A percentile compares a stretch with the other conserved stretches of the same genome.
Evolutionary conservation across 2,888 invertebrate genomes (phyloP).

Genomic region (Coenonympha glycerion): DNA sequence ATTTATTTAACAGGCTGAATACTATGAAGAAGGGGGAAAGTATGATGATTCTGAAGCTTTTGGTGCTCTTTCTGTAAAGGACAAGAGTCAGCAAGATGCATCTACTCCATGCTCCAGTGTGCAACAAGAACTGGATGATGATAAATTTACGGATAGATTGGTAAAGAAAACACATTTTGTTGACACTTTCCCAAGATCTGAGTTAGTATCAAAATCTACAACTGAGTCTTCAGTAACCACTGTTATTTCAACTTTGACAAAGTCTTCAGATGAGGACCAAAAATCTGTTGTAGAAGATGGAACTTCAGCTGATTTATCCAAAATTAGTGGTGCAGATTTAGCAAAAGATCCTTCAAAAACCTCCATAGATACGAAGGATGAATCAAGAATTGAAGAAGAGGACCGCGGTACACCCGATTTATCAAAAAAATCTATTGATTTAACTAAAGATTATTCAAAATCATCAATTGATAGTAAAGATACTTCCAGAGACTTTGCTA

Average conservation of each 20-base stretch:
- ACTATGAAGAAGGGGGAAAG: conserved; percentile 55
- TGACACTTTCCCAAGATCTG: conserved; percentile 50
- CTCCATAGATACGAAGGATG: conserved; percentile 61
- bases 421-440: conserved; percentile 67
- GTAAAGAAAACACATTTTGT: conserved; percentile 52
- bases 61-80: conserved; percentile 17
- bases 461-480: conserved; percentile 72
- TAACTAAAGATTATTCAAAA: conserved; percentile 70
- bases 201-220: conserved; percentile 65
- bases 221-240: conserved; percentile 71
- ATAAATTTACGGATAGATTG: conserved; percentile 39
- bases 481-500: conserved; percentile 69
- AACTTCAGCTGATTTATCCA: conserved; percentile 67
- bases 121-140: conserved; percentile 34
- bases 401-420: conserved; percentile 64
- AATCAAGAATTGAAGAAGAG: conserved; percentile 58
- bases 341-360: conserved; percentile 65
- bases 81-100: conserved; percentile 33
- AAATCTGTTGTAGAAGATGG: conserved; percentile 67
- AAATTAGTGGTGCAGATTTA: conserved; percentile 66
- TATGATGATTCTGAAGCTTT: conserved; percentile 41
- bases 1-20: conserved; percentile 50
- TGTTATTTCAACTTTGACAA: conserved; percentile 63
- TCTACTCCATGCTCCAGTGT: conserved; percentile 39
- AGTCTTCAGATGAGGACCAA: conserved; percentile 68